These are phyloP conservation scores for Furcula furcula DNA, from an alignment of 2,888 invertebrate genomes.

Conservation along the genomic window DNA sequence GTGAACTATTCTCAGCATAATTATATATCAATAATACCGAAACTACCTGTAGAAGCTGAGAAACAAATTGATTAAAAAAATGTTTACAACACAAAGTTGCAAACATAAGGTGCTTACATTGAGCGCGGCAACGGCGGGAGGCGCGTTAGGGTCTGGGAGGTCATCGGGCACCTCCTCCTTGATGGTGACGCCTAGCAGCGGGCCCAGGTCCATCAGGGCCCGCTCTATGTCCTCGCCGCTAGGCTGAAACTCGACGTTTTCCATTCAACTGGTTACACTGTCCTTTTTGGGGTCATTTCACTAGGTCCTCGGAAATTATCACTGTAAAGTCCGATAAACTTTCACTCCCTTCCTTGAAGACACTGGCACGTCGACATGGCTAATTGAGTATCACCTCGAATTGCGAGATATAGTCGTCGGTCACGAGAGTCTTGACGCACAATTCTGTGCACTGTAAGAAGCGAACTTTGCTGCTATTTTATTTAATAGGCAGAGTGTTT, in stretches of 20 bases:
- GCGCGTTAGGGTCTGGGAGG: conserved; percentile 39
- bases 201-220: conserved; percentile 73
- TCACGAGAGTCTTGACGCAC: too few species aligned
- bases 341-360: conserved; percentile 60
- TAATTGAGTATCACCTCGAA: conserved; percentile 53
- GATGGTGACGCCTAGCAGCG: conserved; percentile 72
- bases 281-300: conserved; percentile 37
- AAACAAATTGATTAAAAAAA: not conserved
- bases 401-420: conserved; percentile 49
- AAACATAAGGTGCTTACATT: conserved; percentile 44
- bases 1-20: too few species aligned
- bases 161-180: conserved; percentile 73
- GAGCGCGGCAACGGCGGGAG: conserved; percentile 28
- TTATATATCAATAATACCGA: too few species aligned
- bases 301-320: conserved; percentile 49
- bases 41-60: too few species aligned
- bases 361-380: conserved; percentile 65
- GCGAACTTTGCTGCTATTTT: conserved; percentile 3
- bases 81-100: not conserved
- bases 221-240: conserved; percentile 74
- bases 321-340: conserved; percentile 42
- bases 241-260: conserved; percentile 63
- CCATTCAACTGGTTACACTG: conserved; percentile 49
- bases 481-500: conserved; percentile 1
- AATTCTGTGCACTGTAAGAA: conserved; percentile 4